Percentiles rank a stretch among this genome's conserved stretches.
Evolutionary conservation across 1,140 invertebrate species (phyloP).

Genomic region (Papilio glaucus): DNA sequence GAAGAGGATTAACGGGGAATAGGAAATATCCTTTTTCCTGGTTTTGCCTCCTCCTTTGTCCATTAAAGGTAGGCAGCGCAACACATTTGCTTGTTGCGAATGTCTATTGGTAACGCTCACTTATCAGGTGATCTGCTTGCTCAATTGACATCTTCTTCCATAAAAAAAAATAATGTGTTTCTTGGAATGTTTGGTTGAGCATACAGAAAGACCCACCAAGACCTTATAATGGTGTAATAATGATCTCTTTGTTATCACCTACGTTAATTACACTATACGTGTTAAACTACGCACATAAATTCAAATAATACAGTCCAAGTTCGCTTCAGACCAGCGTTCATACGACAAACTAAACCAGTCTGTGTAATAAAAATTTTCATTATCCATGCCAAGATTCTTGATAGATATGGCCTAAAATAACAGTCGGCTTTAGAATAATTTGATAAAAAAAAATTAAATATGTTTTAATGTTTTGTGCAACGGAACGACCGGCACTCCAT

Average conservation of each 20-base stretch:
- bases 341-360: constrained; percentile 8
- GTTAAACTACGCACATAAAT: not conserved
- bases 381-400: constrained; percentile 30
- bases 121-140: no score
- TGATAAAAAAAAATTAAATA: constrained; percentile 1
- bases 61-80: no score
- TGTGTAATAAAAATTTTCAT: constrained; percentile 30
- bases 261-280: not conserved
- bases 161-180: no score
- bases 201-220: no score
- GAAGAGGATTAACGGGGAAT: no score
- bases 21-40: no score
- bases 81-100: no score
- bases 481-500: not conserved
- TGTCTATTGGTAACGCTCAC: no score
- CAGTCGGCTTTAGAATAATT: constrained; percentile 7
- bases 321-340: not conserved
- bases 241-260: not conserved
- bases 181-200: no score
- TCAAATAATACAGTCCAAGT: not conserved
- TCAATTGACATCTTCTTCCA: no score
- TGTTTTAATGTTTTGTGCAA: not conserved
- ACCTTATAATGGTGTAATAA: no score
- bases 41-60: no score
- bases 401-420: constrained; percentile 29